Evolutionary conservation across 1,140 invertebrate species (phyloP), one percentile per base, ranked within the genome.

Genomic region (Aplysia californica): DNA sequence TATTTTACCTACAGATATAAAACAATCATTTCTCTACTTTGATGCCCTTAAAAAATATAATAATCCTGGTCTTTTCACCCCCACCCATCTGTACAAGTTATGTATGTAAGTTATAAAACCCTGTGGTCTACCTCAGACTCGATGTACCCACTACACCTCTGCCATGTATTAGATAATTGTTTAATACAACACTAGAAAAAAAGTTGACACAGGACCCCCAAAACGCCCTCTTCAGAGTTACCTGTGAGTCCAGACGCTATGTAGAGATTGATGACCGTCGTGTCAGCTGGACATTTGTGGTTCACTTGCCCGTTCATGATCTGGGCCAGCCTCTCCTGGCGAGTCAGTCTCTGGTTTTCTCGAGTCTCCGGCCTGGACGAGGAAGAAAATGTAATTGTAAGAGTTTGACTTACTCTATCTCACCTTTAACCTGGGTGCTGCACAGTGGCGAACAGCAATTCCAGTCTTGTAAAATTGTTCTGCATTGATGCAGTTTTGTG

Each of bases 181-280:
- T 10, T 5, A 56, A 3, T 18, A 58, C 29, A 4, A 5, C 6
- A 35, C 29, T 21, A 55, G 5, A 56, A n/a, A 41, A 44, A 59
- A 65, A 18, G n/a, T 26, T 18, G 31, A 31, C 3, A 39, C 44
- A 35, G 20, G 10, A 59, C 21, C n/a, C 31, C 6, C 31, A 1
- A 31, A 20, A 71, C 1, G 31, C 6, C 18, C 6, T 36, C 6
- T 31, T 29, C 15, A 36, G 18, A 65, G 72, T 77, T 81, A 88
- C 87, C 87, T 78, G 83, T 74, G 58, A 82, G 83, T 26, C 81
- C 85, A 3, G 84, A 80, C 50, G 81, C 76, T 26, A 89, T 23
- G 65, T 86, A 89, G n/a, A 89, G 65, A 23, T 77, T 76, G 10
- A 87, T 71, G 0, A 80, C 72, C 68, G 80, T 85, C 29, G 80